phyloP scores from a whole-genome alignment of 1,140 invertebrate species.

The Drosophila ambigua region DNA sequence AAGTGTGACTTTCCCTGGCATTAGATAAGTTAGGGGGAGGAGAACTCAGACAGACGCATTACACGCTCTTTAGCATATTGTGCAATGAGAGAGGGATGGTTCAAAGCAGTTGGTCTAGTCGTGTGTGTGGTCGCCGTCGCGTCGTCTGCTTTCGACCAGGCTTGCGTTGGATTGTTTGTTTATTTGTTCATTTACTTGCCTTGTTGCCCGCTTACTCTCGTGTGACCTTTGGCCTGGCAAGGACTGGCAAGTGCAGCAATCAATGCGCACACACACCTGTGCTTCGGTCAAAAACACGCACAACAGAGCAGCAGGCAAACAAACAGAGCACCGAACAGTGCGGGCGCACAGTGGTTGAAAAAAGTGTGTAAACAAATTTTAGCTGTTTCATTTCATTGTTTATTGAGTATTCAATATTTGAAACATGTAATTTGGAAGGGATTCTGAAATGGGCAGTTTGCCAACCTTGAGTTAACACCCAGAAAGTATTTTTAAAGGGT shows the following conservation, averaged over 20 bases:
- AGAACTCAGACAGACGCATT: constrained; percentile 51
- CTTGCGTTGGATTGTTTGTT: constrained; percentile 37
- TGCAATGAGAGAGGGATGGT: constrained; percentile 41
- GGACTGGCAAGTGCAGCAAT: constrained; percentile 67
- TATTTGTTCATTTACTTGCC: constrained; percentile 58
- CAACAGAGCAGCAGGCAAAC: constrained; percentile 47
- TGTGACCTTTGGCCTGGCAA: constrained; percentile 51
- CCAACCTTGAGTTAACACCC: no score
- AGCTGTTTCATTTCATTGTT: no score
- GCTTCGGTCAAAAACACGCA: constrained; percentile 78
- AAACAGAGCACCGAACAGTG: constrained; percentile 59
- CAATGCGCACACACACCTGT: constrained; percentile 72
- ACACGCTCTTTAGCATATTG: constrained; percentile 75
- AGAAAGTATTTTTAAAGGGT: no score
- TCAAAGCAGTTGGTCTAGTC: constrained; percentile 55
- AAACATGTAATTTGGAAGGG: no score
- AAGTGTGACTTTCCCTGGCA: constrained; percentile 65
- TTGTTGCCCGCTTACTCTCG: constrained; percentile 28
- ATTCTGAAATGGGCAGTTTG: no score
- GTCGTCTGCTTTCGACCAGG: constrained; percentile 21
- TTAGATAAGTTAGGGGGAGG: constrained; percentile 41
- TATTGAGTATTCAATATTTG: no score
- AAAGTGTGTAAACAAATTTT: constrained; percentile 20
- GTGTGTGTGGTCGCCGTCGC: background rate
- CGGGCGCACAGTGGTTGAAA: constrained; percentile 20